phyloP scores from a whole-genome alignment of 2,888 invertebrate species.

The Peribatodes rhomboidaria region DNA sequence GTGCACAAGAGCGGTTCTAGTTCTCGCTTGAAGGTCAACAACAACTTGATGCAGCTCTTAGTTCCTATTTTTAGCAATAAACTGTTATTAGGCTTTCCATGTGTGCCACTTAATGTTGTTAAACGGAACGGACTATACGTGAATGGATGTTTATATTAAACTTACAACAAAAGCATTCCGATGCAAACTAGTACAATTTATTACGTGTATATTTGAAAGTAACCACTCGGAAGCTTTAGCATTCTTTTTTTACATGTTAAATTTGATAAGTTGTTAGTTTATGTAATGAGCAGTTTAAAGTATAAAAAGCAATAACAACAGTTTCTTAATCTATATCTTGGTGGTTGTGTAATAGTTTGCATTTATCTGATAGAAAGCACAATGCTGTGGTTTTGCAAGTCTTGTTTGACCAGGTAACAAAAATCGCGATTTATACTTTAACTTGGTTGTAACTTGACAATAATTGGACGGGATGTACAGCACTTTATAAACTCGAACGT shows the following conservation, averaged over 20 bases:
- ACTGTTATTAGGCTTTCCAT: slow-evolving; percentile 25
- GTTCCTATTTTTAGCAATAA: slow-evolving; percentile 24
- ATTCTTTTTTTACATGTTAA: slow-evolving; percentile 50
- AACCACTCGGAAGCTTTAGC: slow-evolving; percentile 51
- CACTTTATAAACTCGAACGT: neutral
- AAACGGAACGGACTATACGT: slow-evolving; percentile 13
- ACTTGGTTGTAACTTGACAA: neutral
- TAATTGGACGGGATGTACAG: neutral
- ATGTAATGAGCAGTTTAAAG: slow-evolving; percentile 58
- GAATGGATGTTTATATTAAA: slow-evolving; percentile 25
- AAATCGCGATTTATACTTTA: slow-evolving; percentile 28
- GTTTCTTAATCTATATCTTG: slow-evolving; percentile 63
- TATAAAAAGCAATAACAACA: slow-evolving; percentile 59
- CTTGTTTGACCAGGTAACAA: slow-evolving; percentile 63
- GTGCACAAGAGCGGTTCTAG: slow-evolving; percentile 31
- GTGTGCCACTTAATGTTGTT: slow-evolving; percentile 18
- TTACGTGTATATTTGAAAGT: slow-evolving; percentile 54
- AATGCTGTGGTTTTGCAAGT: slow-evolving; percentile 55
- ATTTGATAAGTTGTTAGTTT: slow-evolving; percentile 54
- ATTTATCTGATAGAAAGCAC: slow-evolving; percentile 82
- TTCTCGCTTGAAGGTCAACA: slow-evolving; percentile 30
- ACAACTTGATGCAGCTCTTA: slow-evolving; percentile 22
- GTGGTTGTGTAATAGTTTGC: slow-evolving; percentile 66
- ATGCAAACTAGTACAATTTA: slow-evolving; percentile 31
- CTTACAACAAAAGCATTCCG: slow-evolving; percentile 29